Conservation (phyloP, 2,888 invertebrate species). For the Cylindroiulus punctatus region DNA sequence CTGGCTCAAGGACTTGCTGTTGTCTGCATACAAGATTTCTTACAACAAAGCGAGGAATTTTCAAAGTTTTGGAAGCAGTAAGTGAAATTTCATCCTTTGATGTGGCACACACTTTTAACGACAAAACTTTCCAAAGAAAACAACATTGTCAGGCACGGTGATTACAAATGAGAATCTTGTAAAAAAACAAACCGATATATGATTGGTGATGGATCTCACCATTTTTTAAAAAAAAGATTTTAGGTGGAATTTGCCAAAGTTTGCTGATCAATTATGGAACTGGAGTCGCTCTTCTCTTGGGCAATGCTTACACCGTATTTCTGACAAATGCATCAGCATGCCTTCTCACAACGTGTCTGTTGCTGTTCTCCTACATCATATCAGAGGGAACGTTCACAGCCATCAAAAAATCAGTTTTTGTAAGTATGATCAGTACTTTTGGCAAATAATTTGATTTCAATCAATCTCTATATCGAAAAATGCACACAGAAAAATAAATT, state of each 20-base stretch:
- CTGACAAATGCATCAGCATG: conserved; percentile 83
- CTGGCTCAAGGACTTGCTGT: conserved; percentile 71
- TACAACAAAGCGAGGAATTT: conserved; percentile 76
- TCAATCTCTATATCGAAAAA: too few species aligned
- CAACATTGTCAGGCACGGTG: too few species aligned
- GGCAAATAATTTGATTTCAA: not conserved
- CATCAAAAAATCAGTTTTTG: conserved; percentile 83
- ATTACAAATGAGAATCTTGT: too few species aligned
- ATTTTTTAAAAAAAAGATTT: conserved; percentile 69
- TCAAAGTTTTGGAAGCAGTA: conserved; percentile 81
- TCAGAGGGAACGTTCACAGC: conserved; percentile 80
- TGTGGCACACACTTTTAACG: not conserved
- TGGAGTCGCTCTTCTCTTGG: conserved; percentile 77
- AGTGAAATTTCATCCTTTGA: conserved; percentile 64
- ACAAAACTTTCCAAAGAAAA: too few species aligned
- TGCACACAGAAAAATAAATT: too few species aligned
- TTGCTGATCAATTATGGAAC: conserved; percentile 82
- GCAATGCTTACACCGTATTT: conserved; percentile 82
- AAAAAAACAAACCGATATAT: conserved; percentile 47
- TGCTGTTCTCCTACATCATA: conserved; percentile 80
- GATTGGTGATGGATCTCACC: not conserved
- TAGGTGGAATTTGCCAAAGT: conserved; percentile 85
- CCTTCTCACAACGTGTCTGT: conserved; percentile 78
- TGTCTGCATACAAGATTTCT: conserved; percentile 82
- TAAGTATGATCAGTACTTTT: conserved; percentile 68